Evolutionary conservation across 2,797 vertebrate species (phyloP).

Genomic region (Notamacropus eugenii): DNA sequence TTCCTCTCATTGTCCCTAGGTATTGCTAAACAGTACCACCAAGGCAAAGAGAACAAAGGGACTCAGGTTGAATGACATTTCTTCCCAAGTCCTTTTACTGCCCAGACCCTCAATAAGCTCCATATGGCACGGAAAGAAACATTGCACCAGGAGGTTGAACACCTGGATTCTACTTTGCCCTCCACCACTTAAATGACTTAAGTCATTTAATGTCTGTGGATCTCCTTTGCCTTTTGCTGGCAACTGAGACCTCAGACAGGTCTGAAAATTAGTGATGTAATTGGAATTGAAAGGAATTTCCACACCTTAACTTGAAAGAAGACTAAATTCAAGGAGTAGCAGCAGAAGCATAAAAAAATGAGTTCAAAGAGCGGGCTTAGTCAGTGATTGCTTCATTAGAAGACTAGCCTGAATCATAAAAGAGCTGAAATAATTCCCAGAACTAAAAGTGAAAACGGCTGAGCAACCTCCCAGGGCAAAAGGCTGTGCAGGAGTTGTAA

Average conservation of each 20-base stretch:
- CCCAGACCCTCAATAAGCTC: background rate
- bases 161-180: background rate
- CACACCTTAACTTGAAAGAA: background rate
- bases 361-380: background rate
- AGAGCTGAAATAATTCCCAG: background rate
- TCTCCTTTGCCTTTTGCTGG: background rate
- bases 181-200: background rate
- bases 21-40: background rate
- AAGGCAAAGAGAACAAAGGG: background rate
- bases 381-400: background rate
- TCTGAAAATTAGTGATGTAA: background rate
- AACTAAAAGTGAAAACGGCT: background rate
- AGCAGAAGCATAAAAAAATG: background rate
- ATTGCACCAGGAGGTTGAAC: background rate
- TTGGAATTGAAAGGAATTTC: background rate
- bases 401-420: background rate
- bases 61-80: background rate
- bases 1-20: background rate
- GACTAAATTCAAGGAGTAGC: background rate
- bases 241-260: background rate
- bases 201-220: background rate
- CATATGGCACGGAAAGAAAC: background rate
- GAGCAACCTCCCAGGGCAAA: background rate
- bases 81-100: background rate
- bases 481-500: background rate